Evolutionary conservation across 1,140 invertebrate species (phyloP).

Genomic region (Platorchestia sp.): DNA sequence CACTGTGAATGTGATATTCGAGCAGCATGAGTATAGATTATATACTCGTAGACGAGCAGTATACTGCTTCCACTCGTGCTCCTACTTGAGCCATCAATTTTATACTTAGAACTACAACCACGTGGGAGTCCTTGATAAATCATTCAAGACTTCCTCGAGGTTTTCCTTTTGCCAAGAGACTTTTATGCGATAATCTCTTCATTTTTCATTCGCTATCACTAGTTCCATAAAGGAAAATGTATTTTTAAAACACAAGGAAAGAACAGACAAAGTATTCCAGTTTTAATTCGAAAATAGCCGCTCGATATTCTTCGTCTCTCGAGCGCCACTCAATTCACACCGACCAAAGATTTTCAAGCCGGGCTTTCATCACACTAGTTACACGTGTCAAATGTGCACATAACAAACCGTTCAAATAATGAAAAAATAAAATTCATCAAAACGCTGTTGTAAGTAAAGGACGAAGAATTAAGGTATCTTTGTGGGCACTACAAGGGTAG

Average conservation of each 20-base stretch:
- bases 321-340: neutral
- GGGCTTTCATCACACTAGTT: neutral
- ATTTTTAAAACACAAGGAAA: neutral
- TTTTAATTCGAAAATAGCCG: neutral
- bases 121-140: no score
- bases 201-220: neutral
- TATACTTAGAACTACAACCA: neutral
- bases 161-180: no score
- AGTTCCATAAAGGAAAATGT: neutral
- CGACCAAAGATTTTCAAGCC: neutral
- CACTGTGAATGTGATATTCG: no score
- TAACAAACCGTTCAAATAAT: neutral
- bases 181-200: neutral
- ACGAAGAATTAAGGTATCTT: neutral
- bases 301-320: neutral
- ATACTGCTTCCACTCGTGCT: no score
- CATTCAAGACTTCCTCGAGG: no score
- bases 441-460: neutral
- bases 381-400: neutral
- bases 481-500: no score
- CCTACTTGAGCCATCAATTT: neutral
- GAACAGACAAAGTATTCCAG: neutral
- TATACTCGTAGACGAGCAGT: no score
- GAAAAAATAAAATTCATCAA: neutral
- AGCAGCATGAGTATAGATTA: no score